phyloP scores from a whole-genome alignment of 2,797 vertebrate genomes.

The Chelon labrosus region DNA sequence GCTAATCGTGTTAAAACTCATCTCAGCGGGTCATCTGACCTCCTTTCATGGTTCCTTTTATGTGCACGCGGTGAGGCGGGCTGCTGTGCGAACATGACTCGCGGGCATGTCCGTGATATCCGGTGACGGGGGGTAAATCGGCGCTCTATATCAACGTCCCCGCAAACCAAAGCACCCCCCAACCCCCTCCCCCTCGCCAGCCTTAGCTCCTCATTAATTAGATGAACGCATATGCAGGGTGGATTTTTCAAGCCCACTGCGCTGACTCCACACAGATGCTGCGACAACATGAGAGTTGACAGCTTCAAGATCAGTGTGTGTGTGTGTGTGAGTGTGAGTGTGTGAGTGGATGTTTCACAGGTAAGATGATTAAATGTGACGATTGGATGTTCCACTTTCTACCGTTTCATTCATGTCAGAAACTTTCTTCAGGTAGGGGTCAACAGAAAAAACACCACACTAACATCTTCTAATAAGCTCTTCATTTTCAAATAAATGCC shows the following conservation, averaged over 20 bases:
- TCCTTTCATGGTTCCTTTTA: constrained; percentile 52
- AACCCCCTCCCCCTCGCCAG: constrained; percentile 12
- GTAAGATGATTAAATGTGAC: constrained; percentile 15
- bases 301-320: constrained; percentile 9
- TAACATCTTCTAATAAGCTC: no score
- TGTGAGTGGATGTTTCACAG: constrained; percentile 15
- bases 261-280: constrained; percentile 45
- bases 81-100: constrained; percentile 68
- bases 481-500: no score
- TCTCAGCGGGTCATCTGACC: constrained; percentile 61
- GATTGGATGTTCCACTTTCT: background rate
- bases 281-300: constrained; percentile 53
- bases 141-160: constrained; percentile 67
- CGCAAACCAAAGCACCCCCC: constrained; percentile 17
- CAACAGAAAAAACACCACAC: no score
- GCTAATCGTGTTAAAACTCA: constrained; percentile 54
- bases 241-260: constrained; percentile 32
- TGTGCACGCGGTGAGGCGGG: constrained; percentile 35
- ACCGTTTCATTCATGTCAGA: background rate
- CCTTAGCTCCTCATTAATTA: constrained; percentile 74
- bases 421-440: background rate
- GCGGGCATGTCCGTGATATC: constrained; percentile 63
- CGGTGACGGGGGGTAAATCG: constrained; percentile 74
- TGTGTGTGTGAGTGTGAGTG: constrained; percentile 15
- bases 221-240: constrained; percentile 43